Evolutionary conservation across 2,797 vertebrate species (phyloP).

Genomic region (Australoheros facetus): DNA sequence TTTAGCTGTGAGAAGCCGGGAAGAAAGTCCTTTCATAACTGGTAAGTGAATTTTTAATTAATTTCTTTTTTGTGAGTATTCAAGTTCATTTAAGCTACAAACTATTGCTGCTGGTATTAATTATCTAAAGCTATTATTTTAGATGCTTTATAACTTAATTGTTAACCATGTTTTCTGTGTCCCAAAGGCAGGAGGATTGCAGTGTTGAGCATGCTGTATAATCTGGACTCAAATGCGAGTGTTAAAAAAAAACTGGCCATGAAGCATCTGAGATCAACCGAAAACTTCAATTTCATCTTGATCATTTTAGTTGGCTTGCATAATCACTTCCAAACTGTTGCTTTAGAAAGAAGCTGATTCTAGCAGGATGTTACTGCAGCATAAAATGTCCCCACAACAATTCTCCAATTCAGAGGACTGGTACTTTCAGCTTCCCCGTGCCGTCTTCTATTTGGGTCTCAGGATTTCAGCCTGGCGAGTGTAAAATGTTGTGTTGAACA

Average conservation of each 20-base stretch:
- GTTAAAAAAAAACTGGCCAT: not conserved
- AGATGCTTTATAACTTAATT: not conserved
- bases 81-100: too few relatives aligned
- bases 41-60: too few relatives aligned
- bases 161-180: not conserved
- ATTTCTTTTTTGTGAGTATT: too few relatives aligned
- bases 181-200: too few relatives aligned
- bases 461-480: not conserved
- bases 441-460: not conserved
- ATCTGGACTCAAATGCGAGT: not conserved
- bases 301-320: not conserved
- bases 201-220: not conserved
- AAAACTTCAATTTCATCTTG: not conserved
- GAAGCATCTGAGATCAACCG: not conserved
- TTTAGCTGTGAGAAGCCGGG: not conserved
- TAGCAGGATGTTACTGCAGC: rapidly evolving
- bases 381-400: not conserved
- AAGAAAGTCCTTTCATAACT: too few relatives aligned
- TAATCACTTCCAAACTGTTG: not conserved
- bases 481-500: not conserved
- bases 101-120: too few relatives aligned
- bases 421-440: not conserved
- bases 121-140: not conserved
- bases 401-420: not conserved
- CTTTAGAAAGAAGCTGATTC: not conserved